phyloP scores from a whole-genome alignment of 2,113 vertebrate species.

The Scortum barcoo region DNA sequence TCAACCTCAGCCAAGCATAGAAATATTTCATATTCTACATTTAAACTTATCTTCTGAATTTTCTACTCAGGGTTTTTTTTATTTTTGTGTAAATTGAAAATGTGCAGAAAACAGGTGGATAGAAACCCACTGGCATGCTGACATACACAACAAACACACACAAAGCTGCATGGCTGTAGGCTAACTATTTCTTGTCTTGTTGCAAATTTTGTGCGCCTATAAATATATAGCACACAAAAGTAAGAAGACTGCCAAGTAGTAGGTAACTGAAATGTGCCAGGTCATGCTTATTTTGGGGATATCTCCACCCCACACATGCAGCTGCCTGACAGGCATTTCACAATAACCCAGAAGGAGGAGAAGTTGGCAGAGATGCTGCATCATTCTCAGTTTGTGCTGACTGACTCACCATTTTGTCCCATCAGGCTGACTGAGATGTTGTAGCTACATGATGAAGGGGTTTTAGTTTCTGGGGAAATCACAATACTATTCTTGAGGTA shows the following conservation, averaged over 20 bases:
- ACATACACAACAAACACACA: too few relatives aligned
- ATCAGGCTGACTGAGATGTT: slow-evolving; percentile 51
- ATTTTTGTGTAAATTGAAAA: background rate
- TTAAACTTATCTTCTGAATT: background rate
- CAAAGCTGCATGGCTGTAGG: background rate
- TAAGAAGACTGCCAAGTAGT: background rate
- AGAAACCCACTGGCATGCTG: background rate
- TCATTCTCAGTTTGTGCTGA: slow-evolving; percentile 54
- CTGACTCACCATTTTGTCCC: slow-evolving; percentile 71
- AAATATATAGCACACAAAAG: background rate
- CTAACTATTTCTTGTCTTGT: background rate
- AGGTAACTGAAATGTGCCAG: slow-evolving; percentile 14
- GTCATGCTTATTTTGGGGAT: slow-evolving; percentile 18
- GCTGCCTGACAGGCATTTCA: slow-evolving; percentile 28
- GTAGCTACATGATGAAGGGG: slow-evolving; percentile 57
- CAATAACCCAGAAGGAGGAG: slow-evolving; percentile 5
- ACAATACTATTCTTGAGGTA: slow-evolving; percentile 40
- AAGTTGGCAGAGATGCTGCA: slow-evolving; percentile 54
- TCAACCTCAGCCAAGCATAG: background rate
- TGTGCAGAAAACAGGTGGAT: background rate
- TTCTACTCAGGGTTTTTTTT: background rate
- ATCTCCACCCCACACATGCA: slow-evolving; percentile 12
- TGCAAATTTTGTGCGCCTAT: background rate
- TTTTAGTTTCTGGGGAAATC: slow-evolving; percentile 55
- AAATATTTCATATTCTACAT: background rate